Base-by-base conservation (phyloP, 2,888 invertebrate species). In the Acleris cristana region DNA sequence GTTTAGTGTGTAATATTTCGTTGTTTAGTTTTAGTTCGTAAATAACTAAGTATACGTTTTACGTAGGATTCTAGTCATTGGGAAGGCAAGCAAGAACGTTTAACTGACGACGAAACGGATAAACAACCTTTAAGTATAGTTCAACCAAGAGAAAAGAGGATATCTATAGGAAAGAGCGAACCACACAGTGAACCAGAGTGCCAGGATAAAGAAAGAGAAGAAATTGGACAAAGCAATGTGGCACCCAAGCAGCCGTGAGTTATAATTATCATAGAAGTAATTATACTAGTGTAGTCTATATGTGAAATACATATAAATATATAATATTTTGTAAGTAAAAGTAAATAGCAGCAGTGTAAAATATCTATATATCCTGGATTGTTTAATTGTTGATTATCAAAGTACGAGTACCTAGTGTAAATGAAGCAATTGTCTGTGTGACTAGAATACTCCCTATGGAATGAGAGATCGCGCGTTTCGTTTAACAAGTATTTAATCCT, bases 61-160 rank as follows among this genome's bases (percentile, higher is more conserved):
- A 59, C 59, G 10, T 48, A 78, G 69, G 56, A 71, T 14, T 44
- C 70, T 70, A 68, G 48, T 2, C 75, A 65, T 2, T 88, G 85
- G 87, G 86, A 88, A 70, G 87, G 86, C 1, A 89, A 89, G 72
- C 81, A 83, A 58, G 90, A 88, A 55, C 80, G 83, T 0, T 0
- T 75, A 4, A 88, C 90, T 0, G 90, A 90, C 5, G 87, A 89
- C 0, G 88, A 89, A 65, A 66, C 44, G 0, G 45, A 64, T 10
- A 54, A 69, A 0, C 70, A 73, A n/a, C 53, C 62, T 16, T 61
- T 74, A 23, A 65, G 65, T 2, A 73, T 71, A 10, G 71, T 76
- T 18, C 74, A 73, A 18, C 76, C 75, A 26, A 71, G 65, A 56
- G 69, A 72, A 19, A 69, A 72, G 0, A 74, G 73, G 7, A 26